Conservation (phyloP, 2,888 invertebrate species). For the Eretmocerus hayati region DNA sequence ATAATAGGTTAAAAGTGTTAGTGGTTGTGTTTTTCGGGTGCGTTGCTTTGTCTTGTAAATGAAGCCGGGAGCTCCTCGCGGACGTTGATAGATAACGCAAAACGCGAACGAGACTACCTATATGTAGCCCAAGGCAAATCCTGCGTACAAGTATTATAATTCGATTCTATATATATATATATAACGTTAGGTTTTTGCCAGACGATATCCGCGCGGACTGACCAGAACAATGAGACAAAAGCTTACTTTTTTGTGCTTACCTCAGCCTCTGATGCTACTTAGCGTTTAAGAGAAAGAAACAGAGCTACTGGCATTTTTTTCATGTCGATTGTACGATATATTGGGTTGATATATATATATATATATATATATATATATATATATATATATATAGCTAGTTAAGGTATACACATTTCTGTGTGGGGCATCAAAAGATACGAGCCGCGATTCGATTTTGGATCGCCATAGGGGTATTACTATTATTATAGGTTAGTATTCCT, state of each 20-base stretch:
- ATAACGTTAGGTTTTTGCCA: too few species aligned
- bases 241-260: too few species aligned
- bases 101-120: neutral
- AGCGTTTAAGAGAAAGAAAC: neutral
- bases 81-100: conserved; percentile 45
- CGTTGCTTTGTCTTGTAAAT: conserved; percentile 46
- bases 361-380: too few species aligned
- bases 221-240: conserved; percentile 32
- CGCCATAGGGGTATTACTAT: too few species aligned
- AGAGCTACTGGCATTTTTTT: neutral
- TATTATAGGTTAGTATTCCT: too few species aligned
- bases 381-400: too few species aligned
- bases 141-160: neutral
- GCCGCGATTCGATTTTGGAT: too few species aligned
- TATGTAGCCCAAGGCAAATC: neutral
- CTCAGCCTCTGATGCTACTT: too few species aligned
- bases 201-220: neutral
- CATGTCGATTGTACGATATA: neutral
- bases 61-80: conserved; percentile 43
- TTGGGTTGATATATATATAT: too few species aligned
- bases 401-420: too few species aligned
- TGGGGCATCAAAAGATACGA: too few species aligned
- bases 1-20: conserved; percentile 6
- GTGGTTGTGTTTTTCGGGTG: conserved; percentile 7
- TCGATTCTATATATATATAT: too few species aligned